These are phyloP conservation scores for Centropus unirufus DNA, from an alignment of 2,113 vertebrate species.

Conservation along the genomic window DNA sequence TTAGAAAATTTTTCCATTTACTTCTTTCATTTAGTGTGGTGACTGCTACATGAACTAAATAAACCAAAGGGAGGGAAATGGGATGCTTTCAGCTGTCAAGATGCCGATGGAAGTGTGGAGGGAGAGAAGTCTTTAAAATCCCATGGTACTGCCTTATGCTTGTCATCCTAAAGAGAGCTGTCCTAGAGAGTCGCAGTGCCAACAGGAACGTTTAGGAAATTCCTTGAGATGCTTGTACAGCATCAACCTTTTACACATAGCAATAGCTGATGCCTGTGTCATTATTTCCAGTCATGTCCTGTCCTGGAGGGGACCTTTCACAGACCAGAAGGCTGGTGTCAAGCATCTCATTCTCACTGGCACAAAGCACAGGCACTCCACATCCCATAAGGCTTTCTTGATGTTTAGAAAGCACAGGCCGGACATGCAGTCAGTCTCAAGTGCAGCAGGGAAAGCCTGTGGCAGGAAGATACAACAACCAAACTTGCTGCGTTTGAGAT, in stretches of 20 bases:
- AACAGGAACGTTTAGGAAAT: neutral
- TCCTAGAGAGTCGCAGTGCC: neutral
- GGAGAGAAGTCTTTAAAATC: slow-evolving; percentile 7
- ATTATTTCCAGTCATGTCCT: neutral
- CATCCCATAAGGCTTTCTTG: neutral
- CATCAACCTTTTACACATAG: neutral
- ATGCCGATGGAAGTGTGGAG: neutral
- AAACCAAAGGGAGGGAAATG: slow-evolving; percentile 16
- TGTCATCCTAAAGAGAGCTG: neutral
- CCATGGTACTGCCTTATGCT: neutral
- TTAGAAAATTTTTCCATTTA: neutral
- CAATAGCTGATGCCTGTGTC: neutral
- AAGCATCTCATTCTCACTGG: neutral
- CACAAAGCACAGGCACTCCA: neutral
- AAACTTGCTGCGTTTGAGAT: neutral
- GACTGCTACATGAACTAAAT: neutral
- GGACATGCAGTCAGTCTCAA: neutral
- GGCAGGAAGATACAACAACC: neutral
- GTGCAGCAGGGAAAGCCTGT: neutral
- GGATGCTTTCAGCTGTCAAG: neutral
- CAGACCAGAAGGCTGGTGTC: neutral
- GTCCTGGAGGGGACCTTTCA: neutral
- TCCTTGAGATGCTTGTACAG: neutral
- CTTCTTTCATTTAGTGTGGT: neutral
- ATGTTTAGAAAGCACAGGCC: neutral